Base-by-base conservation (phyloP, 2,888 invertebrate genomes). In the Xestia rhomboidea region DNA sequence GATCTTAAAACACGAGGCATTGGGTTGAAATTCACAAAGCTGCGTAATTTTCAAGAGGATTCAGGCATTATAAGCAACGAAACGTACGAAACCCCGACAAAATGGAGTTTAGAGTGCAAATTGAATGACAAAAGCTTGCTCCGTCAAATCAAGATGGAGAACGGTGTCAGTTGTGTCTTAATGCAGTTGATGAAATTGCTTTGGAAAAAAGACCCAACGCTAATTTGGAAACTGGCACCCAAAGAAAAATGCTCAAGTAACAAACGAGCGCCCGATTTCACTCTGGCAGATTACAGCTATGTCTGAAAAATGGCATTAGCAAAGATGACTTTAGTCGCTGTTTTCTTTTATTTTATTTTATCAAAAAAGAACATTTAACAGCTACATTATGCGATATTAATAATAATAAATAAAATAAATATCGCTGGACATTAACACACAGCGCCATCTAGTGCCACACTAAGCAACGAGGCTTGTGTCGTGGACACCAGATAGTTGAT, bases 121-220 rank as follows among this genome's bases (percentile, higher is more conserved):
- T 91, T 91, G 89, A 89, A 91, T 85, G 89, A 88, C 88, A 90
- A 88, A 88, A 89, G 85, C 89, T 87, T 83, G 86, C 83, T 87
- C 77, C 83, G 82, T 88, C 86, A 89, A 88, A 90, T 89, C 86
- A 90, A 88, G 87, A 85, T 69, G 81, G 87, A 89, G 86, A 86
- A 88, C 83, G 77, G 77, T 83, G 86, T 82, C 84, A 82, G 79
- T 84, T 83, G 79, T 78, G 78, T 78, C 77, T 74, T 80, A 76
- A 76, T 79, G 79, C 81, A 84, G 67, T 68, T 75, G 81, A 86
- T 81, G 73, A 68, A 86, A 85, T 84, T 81, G 77, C 73, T 77
- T 84, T 73, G 51, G 41, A 68, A 83, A 69, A 60, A 62, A 62
- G 38, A 66, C n/a, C 13, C 63, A 18, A 57, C 24, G 54, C 51